phyloP scores from a whole-genome alignment of 2,797 vertebrate genomes.

The Adelosebastes latens region DNA sequence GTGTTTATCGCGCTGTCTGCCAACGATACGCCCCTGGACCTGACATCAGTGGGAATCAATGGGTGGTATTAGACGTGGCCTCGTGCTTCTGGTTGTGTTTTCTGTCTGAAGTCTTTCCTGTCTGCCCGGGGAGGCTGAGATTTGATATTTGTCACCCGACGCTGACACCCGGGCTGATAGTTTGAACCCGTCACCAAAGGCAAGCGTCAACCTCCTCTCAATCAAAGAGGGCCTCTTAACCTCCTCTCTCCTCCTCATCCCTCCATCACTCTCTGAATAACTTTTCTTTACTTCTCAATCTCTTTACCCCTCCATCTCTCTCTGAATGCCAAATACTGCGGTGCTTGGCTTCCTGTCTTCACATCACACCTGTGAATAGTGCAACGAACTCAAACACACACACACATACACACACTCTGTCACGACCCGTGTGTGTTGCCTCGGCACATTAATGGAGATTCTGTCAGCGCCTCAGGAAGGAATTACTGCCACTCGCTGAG shows the following conservation, averaged over 20 bases:
- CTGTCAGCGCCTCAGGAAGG: slow-evolving; percentile 37
- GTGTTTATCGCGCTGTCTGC: slow-evolving; percentile 33
- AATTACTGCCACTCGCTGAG: slow-evolving; percentile 42
- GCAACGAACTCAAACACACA: background rate
- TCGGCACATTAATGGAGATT: slow-evolving; percentile 47
- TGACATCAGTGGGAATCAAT: slow-evolving; percentile 28
- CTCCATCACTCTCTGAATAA: background rate
- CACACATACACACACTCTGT: background rate
- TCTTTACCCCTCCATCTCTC: background rate
- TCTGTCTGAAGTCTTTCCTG: slow-evolving; percentile 10
- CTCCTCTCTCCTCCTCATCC: background rate
- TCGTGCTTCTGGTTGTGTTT: background rate
- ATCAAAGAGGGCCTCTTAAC: slow-evolving; percentile 29
- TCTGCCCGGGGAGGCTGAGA: background rate
- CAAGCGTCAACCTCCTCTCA: background rate
- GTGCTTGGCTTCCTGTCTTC: slow-evolving; percentile 21
- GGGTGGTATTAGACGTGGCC: background rate
- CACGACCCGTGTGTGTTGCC: slow-evolving; percentile 2
- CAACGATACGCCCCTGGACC: slow-evolving; percentile 18
- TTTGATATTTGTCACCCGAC: slow-evolving; percentile 31
- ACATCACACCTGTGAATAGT: slow-evolving; percentile 29
- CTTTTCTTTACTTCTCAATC: background rate
- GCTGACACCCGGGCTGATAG: slow-evolving; percentile 1
- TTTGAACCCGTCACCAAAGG: slow-evolving; percentile 41
- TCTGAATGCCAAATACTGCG: background rate